These are phyloP conservation scores for Thalpophila matura DNA, from an alignment of 2,888 invertebrate species.

Conservation along the genomic window DNA sequence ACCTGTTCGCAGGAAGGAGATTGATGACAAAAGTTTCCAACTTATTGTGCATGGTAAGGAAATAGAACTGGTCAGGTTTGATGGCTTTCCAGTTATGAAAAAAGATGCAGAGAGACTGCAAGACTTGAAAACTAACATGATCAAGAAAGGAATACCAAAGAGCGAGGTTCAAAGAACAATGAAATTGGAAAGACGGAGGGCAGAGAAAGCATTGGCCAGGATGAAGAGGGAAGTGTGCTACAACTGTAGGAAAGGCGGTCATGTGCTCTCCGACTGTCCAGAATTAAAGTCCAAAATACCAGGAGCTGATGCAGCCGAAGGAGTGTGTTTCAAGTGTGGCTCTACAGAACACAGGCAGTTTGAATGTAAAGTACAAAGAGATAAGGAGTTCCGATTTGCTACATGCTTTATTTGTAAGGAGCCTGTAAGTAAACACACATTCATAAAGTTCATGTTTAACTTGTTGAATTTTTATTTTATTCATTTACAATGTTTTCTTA, in stretches of 20 bases:
- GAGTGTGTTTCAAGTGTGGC: slow-evolving; percentile 97
- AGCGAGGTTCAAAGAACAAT: slow-evolving; percentile 92
- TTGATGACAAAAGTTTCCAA: slow-evolving; percentile 84
- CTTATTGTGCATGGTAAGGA: slow-evolving; percentile 92
- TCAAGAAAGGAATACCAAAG: slow-evolving; percentile 92
- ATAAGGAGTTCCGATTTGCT: slow-evolving; percentile 94
- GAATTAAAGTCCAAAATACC: slow-evolving; percentile 90
- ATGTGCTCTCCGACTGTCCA: slow-evolving; percentile 95
- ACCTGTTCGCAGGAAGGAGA: slow-evolving; percentile 84
- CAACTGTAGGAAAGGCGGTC: slow-evolving; percentile 94
- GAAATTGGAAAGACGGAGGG: slow-evolving; percentile 93
- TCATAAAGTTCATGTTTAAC: not conserved
- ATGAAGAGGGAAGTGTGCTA: slow-evolving; percentile 94
- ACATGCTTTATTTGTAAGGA: slow-evolving; percentile 97
- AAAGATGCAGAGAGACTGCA: slow-evolving; percentile 93
- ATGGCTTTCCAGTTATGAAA: slow-evolving; percentile 93
- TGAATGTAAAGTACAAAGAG: slow-evolving; percentile 93
- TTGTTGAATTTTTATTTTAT: not conserved
- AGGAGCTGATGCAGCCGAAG: slow-evolving; percentile 88
- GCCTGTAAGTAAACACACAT: slow-evolving; percentile 82
- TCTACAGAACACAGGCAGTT: slow-evolving; percentile 96
- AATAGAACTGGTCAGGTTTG: slow-evolving; percentile 91
- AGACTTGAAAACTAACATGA: slow-evolving; percentile 92
- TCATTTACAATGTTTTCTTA: slow-evolving; percentile 4
- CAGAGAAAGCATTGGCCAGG: slow-evolving; percentile 93